Conservation (phyloP, 2,888 invertebrate species). For the Graphium colonna region DNA sequence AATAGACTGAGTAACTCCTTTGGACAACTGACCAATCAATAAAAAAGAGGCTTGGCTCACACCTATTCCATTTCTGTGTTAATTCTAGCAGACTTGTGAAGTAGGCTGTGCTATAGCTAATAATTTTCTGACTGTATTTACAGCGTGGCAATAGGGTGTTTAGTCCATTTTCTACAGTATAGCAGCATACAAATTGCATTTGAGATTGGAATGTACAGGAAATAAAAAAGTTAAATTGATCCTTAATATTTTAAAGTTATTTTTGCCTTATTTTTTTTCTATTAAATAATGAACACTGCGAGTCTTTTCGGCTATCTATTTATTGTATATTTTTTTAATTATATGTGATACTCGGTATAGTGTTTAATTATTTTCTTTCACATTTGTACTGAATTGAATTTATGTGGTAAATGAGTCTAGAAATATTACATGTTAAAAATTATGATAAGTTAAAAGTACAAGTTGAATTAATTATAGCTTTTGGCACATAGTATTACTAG, state of each 20-base stretch:
- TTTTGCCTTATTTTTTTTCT: constrained; percentile 4
- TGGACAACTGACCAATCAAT: no score
- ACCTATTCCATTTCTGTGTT: no score
- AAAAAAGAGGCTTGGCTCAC: no score
- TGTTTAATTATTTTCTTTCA: background rate
- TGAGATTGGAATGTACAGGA: no score
- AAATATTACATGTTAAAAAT: background rate
- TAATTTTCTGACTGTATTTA: no score
- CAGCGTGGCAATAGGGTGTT: no score
- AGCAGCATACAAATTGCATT: no score
- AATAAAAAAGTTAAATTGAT: no score
- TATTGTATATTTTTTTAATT: constrained; percentile 18
- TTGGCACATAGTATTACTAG: background rate
- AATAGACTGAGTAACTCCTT: no score
- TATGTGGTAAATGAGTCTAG: background rate
- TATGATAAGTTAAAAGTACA: constrained; percentile 1
- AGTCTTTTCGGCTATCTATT: constrained; percentile 1
- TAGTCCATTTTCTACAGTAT: no score
- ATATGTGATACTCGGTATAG: constrained; percentile 31
- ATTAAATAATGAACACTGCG: constrained; percentile 4
- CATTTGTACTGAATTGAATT: constrained; percentile 4
- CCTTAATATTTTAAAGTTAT: background rate
- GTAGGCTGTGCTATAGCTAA: no score
- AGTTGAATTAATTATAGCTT: background rate
- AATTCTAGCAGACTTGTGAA: no score